Conservation (phyloP, 2,113 vertebrate genomes). For the Syngnathus typhle region DNA sequence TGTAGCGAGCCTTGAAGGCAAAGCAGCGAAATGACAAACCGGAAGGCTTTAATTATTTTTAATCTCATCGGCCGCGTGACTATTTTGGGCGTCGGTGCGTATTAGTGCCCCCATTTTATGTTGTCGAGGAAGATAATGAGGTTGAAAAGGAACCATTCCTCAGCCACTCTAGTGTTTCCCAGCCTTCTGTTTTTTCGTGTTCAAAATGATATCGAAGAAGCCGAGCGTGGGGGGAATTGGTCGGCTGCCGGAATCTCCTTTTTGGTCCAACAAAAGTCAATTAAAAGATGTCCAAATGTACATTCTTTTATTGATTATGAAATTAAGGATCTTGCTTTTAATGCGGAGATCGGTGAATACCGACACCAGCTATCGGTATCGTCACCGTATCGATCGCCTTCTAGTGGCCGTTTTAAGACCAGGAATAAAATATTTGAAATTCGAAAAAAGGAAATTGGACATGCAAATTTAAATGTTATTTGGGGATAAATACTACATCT, state of each 20-base stretch:
- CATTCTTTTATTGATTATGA: constrained; percentile 11
- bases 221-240: background rate
- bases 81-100: constrained; percentile 69
- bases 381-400: too few species aligned
- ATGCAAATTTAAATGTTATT: too few species aligned
- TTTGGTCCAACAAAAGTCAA: constrained; percentile 41
- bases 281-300: constrained; percentile 13
- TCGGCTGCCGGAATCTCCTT: constrained; percentile 7
- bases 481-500: too few species aligned
- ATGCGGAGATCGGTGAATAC: background rate
- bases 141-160: constrained; percentile 69
- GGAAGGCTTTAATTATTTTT: constrained; percentile 68
- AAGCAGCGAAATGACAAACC: constrained; percentile 57
- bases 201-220: constrained; percentile 58
- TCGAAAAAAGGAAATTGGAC: too few species aligned
- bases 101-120: constrained; percentile 67
- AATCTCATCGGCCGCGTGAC: constrained; percentile 66
- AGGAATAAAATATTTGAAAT: too few species aligned
- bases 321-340: background rate
- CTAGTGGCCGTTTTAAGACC: too few species aligned
- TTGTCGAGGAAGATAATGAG: constrained; percentile 72
- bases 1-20: constrained; percentile 52
- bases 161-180: constrained; percentile 71
- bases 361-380: too few species aligned
- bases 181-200: constrained; percentile 71